Evolutionary conservation across 2,113 vertebrate genomes (phyloP), one percentile per base, ranked within the genome.

Genomic region (Lepus europaeus): DNA sequence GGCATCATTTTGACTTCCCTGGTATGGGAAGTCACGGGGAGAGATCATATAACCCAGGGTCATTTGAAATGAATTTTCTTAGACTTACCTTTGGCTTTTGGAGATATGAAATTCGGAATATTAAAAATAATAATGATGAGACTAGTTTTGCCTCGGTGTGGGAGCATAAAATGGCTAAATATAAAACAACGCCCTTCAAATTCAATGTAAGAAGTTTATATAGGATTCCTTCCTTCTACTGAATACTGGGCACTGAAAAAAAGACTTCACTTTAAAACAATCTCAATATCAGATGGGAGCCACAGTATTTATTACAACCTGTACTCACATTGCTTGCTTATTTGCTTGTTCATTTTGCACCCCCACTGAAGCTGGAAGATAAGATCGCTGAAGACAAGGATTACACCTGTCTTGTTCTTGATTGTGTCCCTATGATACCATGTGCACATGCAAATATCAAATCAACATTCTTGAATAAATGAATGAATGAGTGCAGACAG

Each of bases 51-150:
- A 76, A 70, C 14, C 73, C 29, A 0, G 5, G 27, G 69, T 82
- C 27, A n/a, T 90, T 79, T 45, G 76, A 81, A 93, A 39, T 14
- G 8, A 29, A 31, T n/a, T 81, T 85, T 64, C 68, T 49, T 63
- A 14, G 27, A 91, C 9, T 74, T 68, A 56, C 27, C 49, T 63
- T 85, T 92, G 53, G 9, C 79, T 81, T 96, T 95, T 72, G 19
- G 51, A 88, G 77, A 93, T 51, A 70, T 0, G 85, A 59, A 85
- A 90, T 82, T 90, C 36, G 79, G 23, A 86, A 49, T 73, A 78
- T 61, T 86, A 56, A 36, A 70, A 63, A 63, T 69, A 74, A 78
- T 23, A 74, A n/a, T 49, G 81, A 77, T 64, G 29, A 90, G 80
- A 68, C 5, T 14, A 79, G 14, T 39, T 91, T 94, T 10, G 33